Evolutionary conservation across 2,888 invertebrate genomes (phyloP).

Genomic region (Drosophila glabriapex): DNA sequence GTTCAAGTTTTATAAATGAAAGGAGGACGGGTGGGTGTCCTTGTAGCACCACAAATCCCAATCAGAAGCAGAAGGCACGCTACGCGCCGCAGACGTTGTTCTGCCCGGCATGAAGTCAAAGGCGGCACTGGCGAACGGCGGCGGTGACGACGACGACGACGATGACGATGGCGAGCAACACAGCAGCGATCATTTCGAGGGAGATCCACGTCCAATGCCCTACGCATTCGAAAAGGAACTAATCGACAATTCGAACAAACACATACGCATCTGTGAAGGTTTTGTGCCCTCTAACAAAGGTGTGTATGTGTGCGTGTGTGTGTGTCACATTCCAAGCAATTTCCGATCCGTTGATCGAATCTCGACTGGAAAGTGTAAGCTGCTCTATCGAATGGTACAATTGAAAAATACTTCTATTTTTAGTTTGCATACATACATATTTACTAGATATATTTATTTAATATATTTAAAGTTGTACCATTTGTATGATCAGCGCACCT

Average conservation of each 20-base stretch:
- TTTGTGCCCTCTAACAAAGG: conserved; percentile 77
- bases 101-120: conserved; percentile 34
- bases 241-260: conserved; percentile 79
- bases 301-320: conserved; percentile 27
- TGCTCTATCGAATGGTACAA: not conserved
- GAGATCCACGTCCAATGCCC: conserved; percentile 72
- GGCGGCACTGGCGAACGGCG: conserved; percentile 21
- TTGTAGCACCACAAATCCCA: conserved; percentile 60
- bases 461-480: not conserved
- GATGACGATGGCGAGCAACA: conserved; percentile 40
- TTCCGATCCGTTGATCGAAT: not conserved
- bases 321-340: not conserved
- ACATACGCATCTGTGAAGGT: conserved; percentile 72
- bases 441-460: not conserved
- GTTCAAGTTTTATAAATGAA: conserved; percentile 80
- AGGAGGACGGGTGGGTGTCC: conserved; percentile 69
- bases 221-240: conserved; percentile 84
- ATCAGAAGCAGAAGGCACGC: conserved; percentile 62
- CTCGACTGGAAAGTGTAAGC: not conserved
- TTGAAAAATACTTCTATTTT: not conserved
- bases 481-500: not conserved
- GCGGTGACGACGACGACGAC: conserved; percentile 19
- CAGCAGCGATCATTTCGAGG: conserved; percentile 61
- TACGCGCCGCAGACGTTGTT: conserved; percentile 56
- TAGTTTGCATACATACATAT: not conserved